Evolutionary conservation across 2,888 invertebrate species (phyloP).

Genomic region (Exephanes ischioxanthus): DNA sequence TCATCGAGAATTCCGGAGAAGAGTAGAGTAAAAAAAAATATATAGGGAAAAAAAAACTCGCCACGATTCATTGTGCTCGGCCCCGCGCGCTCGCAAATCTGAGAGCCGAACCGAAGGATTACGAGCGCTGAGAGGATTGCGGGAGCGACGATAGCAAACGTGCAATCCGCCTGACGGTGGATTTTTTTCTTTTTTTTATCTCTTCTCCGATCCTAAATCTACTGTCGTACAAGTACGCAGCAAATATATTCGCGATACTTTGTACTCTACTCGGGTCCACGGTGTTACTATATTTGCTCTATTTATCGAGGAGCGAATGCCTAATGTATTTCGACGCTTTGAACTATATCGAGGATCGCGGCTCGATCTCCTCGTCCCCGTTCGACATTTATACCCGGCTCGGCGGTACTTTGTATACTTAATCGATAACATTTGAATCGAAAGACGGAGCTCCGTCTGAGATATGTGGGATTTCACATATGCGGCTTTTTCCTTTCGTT

Average conservation of each 20-base stretch:
- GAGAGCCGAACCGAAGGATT: slow-evolving; percentile 43
- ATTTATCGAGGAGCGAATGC: slow-evolving; percentile 50
- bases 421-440: slow-evolving; percentile 63
- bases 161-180: slow-evolving; percentile 10
- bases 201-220: background rate
- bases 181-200: slow-evolving; percentile 1
- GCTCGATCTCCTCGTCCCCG: slow-evolving; percentile 32
- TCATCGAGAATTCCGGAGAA: slow-evolving; percentile 56
- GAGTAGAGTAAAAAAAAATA: background rate
- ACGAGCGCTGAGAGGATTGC: slow-evolving; percentile 37
- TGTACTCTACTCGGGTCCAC: slow-evolving; percentile 2
- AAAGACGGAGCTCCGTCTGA: slow-evolving; percentile 50
- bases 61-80: slow-evolving; percentile 26
- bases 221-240: background rate
- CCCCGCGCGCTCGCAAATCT: slow-evolving; percentile 30
- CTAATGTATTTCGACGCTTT: slow-evolving; percentile 51
- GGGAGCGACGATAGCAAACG: slow-evolving; percentile 20
- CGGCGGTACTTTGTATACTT: slow-evolving; percentile 13
- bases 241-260: background rate
- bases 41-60: background rate
- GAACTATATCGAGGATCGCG: slow-evolving; percentile 31
- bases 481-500: slow-evolving; percentile 24
- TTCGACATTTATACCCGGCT: slow-evolving; percentile 48
- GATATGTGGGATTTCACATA: slow-evolving; percentile 47
- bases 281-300: slow-evolving; percentile 24